Evolutionary conservation across 2,888 invertebrate genomes (phyloP).

Genomic region (Spicauda simplicius): DNA sequence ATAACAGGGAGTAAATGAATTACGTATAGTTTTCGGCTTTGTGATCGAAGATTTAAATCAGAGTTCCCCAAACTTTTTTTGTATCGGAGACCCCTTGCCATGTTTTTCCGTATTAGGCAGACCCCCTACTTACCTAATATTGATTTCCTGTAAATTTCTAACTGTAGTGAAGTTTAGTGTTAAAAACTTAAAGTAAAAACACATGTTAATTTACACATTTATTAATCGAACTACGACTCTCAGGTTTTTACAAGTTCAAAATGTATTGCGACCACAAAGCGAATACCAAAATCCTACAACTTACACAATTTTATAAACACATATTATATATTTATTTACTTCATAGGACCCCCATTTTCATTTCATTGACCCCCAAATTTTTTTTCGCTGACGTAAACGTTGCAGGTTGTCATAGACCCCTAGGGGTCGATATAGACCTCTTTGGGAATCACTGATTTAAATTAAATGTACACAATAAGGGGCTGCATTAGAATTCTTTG

Average conservation of each 20-base stretch:
- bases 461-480: no score
- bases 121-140: conserved; percentile 41
- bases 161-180: conserved; percentile 38
- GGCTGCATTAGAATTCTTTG: no score
- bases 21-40: background rate
- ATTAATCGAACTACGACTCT: conserved; percentile 19
- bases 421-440: no score
- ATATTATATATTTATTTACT: no score
- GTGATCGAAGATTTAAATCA: background rate
- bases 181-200: conserved; percentile 15
- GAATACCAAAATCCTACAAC: no score
- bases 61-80: conserved; percentile 13
- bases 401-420: background rate
- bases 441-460: background rate
- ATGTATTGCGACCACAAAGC: no score
- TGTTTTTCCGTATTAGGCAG: no score
- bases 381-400: background rate
- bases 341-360: conserved; percentile 27
- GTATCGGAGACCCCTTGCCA: conserved; percentile 7
- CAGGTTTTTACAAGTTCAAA: no score
- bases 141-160: conserved; percentile 41
- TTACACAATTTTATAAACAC: no score
- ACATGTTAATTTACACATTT: conserved; percentile 15
- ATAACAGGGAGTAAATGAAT: background rate
- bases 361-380: no score